Conservation (phyloP, 2,113 vertebrate species). For the Oreochromis spilurus region DNA sequence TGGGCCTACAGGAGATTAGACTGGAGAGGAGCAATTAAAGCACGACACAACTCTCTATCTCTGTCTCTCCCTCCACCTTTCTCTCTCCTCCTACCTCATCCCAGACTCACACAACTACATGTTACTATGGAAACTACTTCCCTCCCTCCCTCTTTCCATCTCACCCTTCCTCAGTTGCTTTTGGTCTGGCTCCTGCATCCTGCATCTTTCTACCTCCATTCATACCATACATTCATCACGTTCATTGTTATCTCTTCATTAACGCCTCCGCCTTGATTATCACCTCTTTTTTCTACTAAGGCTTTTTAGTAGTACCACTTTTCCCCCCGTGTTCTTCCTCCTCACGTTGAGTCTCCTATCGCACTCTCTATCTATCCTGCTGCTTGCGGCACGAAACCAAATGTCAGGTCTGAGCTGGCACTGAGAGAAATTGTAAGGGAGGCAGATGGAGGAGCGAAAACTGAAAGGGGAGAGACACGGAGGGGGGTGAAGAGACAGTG, state of each 20-base stretch:
- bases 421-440: background rate
- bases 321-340: background rate
- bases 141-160: constrained; percentile 1
- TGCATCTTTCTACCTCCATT: background rate
- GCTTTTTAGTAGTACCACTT: background rate
- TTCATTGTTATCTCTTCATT: background rate
- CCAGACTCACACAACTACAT: constrained; percentile 20
- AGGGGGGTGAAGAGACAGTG: background rate
- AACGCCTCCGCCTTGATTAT: background rate
- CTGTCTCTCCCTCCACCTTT: constrained; percentile 3
- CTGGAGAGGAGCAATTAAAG: constrained; percentile 53
- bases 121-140: constrained; percentile 58
- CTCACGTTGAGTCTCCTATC: background rate
- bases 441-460: background rate
- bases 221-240: background rate
- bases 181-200: background rate
- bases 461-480: background rate
- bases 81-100: constrained; percentile 2
- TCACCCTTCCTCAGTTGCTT: background rate
- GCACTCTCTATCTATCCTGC: constrained; percentile 6
- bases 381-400: constrained; percentile 21
- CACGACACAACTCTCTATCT: constrained; percentile 18
- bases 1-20: constrained; percentile 33
- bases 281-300: background rate
- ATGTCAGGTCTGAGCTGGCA: constrained; percentile 30